Base-by-base conservation (phyloP, 2,797 vertebrate genomes). In the Rhinophrynus dorsalis region DNA sequence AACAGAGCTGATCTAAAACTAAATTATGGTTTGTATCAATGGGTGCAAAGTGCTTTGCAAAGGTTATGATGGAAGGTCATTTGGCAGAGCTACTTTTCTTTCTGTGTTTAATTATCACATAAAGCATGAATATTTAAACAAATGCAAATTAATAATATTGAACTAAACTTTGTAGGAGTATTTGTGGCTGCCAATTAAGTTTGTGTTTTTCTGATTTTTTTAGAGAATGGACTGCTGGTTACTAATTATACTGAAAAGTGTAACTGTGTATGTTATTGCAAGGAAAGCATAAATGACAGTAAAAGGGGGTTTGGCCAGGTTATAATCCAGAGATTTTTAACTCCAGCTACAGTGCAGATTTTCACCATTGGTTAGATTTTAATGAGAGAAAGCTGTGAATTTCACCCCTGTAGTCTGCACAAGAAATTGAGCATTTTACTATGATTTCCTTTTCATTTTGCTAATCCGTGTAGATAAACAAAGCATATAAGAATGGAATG, bases 161-260 rank as follows among this genome's bases (percentile, higher is more conserved):
- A 57, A 67, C 38, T 21, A 29, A n/a, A 33, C 42, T 52, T 40
- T 54, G 61, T 29, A 54, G 23, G 9, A 45, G 52, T 64, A 48
- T 65, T 40, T 17, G 42, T 55, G 21, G 23, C 26, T 44, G 37
- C 24, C 30, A 55, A n/a, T 35, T 55, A 54, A 66, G 32, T 54
- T 21, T 54, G 48, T 13, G 23, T 54, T 66, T 55, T 66, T 55
- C 40, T 55, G 50, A 33, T 42, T 66, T 48, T 55, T 55, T 42
- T 44, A 18, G 13, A 66, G 23, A 8, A 12, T 30, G 3, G 50
- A 26, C 18, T 44, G 11, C 12, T n/a, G 23, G 17, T 51, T 64
- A 64, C 42, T 29, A 40, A 29, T 27, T 18, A 35, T 7, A 21
- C 27, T 29, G 12, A 13, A 13, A 37, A 27, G 37, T 40, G 2